Evolutionary conservation across 2,113 vertebrate genomes (phyloP).

Genomic region (Vulpes ferrilata): DNA sequence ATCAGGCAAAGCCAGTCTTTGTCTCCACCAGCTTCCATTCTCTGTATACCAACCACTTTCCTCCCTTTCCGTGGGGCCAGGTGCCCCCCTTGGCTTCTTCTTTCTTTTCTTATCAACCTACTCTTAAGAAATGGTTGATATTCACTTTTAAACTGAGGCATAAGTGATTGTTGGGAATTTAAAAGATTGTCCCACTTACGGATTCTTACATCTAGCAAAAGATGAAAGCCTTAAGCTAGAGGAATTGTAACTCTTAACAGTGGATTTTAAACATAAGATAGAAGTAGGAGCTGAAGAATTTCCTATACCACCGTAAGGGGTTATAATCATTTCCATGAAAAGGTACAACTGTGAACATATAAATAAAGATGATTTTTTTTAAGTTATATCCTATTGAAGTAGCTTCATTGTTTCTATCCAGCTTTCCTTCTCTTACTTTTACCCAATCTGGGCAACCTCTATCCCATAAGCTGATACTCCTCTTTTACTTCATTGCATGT

Average conservation of each 20-base stretch:
- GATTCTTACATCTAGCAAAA: neutral
- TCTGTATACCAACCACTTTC: fast-evolving
- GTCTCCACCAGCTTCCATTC: neutral
- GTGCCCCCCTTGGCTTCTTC: neutral
- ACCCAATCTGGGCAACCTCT: neutral
- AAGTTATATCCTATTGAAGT: neutral
- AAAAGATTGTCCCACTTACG: neutral
- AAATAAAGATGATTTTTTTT: neutral
- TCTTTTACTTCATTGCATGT: neutral
- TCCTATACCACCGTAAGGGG: neutral
- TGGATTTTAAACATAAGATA: neutral
- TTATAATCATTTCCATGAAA: neutral
- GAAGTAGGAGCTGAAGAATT: neutral
- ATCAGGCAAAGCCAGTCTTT: neutral
- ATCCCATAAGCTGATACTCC: neutral
- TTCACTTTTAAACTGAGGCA: neutral
- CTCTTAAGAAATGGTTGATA: neutral
- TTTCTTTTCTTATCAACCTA: neutral
- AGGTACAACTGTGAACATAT: neutral
- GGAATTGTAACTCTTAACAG: neutral
- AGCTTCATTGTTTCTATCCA: neutral
- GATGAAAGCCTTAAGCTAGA: neutral
- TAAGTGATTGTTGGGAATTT: neutral
- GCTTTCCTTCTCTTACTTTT: neutral
- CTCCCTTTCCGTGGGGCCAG: neutral